phyloP scores from a whole-genome alignment of 2,888 invertebrate genomes.

The Agrochola macilenta region DNA sequence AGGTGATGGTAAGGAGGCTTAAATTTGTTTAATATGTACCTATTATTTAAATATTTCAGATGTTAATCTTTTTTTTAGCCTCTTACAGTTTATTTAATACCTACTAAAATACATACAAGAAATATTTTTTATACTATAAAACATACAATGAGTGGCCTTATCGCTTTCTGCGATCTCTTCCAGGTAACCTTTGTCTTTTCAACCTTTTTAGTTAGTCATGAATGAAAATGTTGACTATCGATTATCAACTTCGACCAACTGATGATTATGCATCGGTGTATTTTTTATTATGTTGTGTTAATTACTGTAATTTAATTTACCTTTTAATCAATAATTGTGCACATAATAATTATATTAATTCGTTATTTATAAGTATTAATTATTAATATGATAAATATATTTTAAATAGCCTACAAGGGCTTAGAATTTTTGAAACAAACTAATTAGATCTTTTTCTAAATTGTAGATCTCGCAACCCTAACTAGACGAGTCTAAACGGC shows the following conservation, averaged over 20 bases:
- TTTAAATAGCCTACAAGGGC: background rate
- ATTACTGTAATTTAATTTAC: background rate
- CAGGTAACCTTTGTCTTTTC: too few relatives aligned
- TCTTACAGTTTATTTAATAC: too few relatives aligned
- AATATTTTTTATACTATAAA: too few relatives aligned
- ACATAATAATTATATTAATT: background rate
- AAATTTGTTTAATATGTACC: background rate
- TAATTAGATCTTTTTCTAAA: too few relatives aligned
- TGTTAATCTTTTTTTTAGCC: background rate
- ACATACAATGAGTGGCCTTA: too few relatives aligned
- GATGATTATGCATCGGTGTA: background rate
- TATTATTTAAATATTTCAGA: background rate
- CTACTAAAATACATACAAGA: too few relatives aligned
- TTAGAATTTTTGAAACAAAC: background rate
- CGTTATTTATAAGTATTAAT: background rate
- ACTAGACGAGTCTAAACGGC: constrained; percentile 68
- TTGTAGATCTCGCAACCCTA: constrained; percentile 44
- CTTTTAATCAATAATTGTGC: background rate
- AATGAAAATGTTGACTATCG: background rate
- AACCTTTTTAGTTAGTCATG: background rate
- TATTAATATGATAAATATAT: background rate
- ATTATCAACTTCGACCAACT: background rate
- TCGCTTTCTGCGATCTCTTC: too few relatives aligned
- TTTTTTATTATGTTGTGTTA: background rate
- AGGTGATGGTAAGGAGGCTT: background rate